Percentiles rank a stretch among this genome's conserved stretches.
Conservation (phyloP, 2,113 vertebrate genomes). For the Numida meleagris region DNA sequence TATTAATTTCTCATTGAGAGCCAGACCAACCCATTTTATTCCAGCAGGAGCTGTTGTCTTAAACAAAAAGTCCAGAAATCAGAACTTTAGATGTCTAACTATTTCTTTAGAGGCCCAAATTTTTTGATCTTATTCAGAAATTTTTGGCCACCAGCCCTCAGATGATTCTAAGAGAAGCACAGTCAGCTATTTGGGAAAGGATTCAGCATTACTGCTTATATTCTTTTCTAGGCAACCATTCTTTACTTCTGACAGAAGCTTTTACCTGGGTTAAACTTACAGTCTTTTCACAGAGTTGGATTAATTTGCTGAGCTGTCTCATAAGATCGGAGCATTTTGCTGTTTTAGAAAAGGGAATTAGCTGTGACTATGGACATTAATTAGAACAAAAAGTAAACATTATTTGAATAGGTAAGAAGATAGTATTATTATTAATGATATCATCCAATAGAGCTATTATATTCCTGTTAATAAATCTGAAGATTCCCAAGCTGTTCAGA, state of each 20-base stretch:
- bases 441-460: neutral
- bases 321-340: neutral
- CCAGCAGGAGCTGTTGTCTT: neutral
- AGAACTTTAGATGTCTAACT: neutral
- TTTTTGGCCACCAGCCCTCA: neutral
- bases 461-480: neutral
- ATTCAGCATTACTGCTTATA: neutral
- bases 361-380: neutral
- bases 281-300: neutral
- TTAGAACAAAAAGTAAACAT: neutral
- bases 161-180: neutral
- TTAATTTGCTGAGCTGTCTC: neutral
- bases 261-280: neutral
- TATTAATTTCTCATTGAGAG: neutral
- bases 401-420: neutral
- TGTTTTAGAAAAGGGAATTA: neutral
- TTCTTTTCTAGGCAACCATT: neutral
- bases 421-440: neutral
- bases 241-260: neutral
- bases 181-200: neutral
- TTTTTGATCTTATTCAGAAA: neutral
- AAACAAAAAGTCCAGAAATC: neutral
- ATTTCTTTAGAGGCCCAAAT: neutral
- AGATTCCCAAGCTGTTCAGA: accelerated
- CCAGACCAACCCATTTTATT: neutral